These are phyloP conservation scores for Apamea epomidion DNA, from an alignment of 2,888 invertebrate species.

Conservation along the genomic window DNA sequence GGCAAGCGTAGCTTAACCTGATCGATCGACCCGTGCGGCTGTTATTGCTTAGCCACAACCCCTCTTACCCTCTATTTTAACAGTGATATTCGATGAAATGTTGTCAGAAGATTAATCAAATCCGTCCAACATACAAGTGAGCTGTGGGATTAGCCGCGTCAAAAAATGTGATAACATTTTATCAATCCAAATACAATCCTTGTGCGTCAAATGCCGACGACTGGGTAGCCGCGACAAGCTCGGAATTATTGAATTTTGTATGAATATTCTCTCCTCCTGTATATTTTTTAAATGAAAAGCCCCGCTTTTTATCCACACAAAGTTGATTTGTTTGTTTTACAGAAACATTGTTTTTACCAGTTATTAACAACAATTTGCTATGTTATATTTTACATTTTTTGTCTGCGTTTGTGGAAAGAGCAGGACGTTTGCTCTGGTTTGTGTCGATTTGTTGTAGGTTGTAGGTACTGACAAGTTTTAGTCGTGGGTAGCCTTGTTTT, in stretches of 20 bases:
- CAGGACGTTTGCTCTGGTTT: neutral
- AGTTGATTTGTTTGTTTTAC: conserved; percentile 36
- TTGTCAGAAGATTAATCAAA: conserved; percentile 27
- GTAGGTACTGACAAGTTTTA: neutral
- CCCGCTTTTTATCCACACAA: conserved; percentile 35
- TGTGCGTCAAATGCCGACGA: conserved; percentile 33
- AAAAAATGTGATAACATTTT: conserved; percentile 45
- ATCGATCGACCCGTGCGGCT: too few species aligned
- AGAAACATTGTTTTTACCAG: conserved; percentile 24
- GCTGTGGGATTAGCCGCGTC: conserved; percentile 11
- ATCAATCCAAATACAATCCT: conserved; percentile 48
- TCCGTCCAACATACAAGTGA: conserved; percentile 4
- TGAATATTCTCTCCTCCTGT: conserved; percentile 35
- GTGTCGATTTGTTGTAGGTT: neutral
- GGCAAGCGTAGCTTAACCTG: too few species aligned
- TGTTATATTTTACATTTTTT: conserved; percentile 18
- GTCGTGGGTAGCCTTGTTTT: neutral
- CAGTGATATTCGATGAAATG: neutral
- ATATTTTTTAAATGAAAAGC: conserved; percentile 46
- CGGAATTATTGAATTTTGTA: conserved; percentile 51
- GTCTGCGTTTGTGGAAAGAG: neutral
- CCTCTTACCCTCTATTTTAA: too few species aligned
- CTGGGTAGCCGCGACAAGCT: conserved; percentile 34
- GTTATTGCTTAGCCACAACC: too few species aligned
- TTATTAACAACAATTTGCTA: conserved; percentile 40